These are phyloP conservation scores for Calcarius ornatus DNA, from an alignment of 2,113 vertebrate genomes.

Conservation along the genomic window DNA sequence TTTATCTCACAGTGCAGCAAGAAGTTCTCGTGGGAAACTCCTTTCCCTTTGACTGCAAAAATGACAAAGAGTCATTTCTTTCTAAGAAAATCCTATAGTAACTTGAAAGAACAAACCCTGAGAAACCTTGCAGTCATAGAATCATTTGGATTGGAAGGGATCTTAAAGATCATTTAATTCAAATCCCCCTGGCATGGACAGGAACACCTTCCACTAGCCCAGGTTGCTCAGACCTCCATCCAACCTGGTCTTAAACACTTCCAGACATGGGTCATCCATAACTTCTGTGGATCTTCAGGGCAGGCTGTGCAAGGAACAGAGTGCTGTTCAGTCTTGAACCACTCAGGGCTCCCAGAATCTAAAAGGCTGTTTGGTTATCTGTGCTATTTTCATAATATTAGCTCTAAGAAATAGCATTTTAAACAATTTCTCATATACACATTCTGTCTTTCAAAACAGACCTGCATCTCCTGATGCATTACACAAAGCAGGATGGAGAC, in stretches of 20 bases:
- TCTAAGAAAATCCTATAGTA: not conserved
- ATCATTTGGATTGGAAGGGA: not conserved
- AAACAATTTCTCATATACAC: not conserved
- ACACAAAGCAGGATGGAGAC: not conserved
- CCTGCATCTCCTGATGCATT: not conserved
- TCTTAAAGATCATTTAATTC: not conserved
- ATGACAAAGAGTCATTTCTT: not conserved
- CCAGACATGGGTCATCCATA: not conserved
- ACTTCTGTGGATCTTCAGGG: not conserved
- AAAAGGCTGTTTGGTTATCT: no score
- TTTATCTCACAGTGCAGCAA: not conserved
- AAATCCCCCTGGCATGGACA: not conserved
- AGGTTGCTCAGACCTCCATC: not conserved
- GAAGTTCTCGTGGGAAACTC: not conserved
- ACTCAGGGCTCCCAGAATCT: not conserved
- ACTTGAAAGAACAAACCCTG: not conserved
- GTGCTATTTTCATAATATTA: not conserved
- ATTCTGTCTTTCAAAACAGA: not conserved
- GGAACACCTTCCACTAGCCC: not conserved
- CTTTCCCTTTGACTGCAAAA: not conserved
- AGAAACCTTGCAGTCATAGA: not conserved
- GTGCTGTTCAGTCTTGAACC: fast-evolving
- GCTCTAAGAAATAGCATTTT: not conserved
- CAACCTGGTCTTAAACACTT: not conserved
- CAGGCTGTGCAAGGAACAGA: fast-evolving